Evolutionary conservation across 1,140 invertebrate genomes (phyloP).

Genomic region (Zophobas morio): DNA sequence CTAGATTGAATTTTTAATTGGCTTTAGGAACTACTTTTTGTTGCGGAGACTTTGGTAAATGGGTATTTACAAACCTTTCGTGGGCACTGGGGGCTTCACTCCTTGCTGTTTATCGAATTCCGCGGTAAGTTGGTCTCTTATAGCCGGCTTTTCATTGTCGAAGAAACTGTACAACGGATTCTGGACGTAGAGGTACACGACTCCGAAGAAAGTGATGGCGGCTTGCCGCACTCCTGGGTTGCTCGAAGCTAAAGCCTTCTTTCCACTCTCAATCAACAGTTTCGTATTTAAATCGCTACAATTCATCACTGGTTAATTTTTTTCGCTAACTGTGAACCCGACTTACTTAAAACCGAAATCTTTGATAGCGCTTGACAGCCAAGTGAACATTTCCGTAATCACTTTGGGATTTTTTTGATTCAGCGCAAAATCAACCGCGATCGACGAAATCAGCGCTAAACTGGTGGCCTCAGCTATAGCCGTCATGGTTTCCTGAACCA

Average conservation of each 20-base stretch:
- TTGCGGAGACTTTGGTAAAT: too few relatives aligned
- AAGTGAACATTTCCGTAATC: slow-evolving; percentile 86
- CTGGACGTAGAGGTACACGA: slow-evolving; percentile 88
- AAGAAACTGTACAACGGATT: slow-evolving; percentile 83
- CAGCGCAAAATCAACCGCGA: slow-evolving; percentile 83
- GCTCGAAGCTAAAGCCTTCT: slow-evolving; percentile 86
- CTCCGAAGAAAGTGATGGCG: slow-evolving; percentile 78
- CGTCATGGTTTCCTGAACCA: slow-evolving; percentile 81
- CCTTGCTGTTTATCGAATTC: slow-evolving; percentile 89
- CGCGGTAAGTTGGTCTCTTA: slow-evolving; percentile 88
- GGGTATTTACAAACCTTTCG: slow-evolving; percentile 69
- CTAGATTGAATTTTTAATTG: too few relatives aligned
- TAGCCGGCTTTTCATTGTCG: slow-evolving; percentile 88
- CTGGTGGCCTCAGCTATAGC: slow-evolving; percentile 83
- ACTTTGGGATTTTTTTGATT: slow-evolving; percentile 94
- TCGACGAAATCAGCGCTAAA: slow-evolving; percentile 81
- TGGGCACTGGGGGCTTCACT: slow-evolving; percentile 79
- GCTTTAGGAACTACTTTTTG: too few relatives aligned
- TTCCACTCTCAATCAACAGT: slow-evolving; percentile 83
- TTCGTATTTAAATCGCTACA: slow-evolving; percentile 83
- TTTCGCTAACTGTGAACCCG: not conserved
- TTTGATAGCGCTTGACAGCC: slow-evolving; percentile 83
- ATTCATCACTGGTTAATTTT: slow-evolving; percentile 41
- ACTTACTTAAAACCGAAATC: slow-evolving; percentile 88
- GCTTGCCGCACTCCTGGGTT: slow-evolving; percentile 87